Evolutionary conservation across 2,797 vertebrate species (phyloP).

Genomic region (Gobionotothen gibberifrons): DNA sequence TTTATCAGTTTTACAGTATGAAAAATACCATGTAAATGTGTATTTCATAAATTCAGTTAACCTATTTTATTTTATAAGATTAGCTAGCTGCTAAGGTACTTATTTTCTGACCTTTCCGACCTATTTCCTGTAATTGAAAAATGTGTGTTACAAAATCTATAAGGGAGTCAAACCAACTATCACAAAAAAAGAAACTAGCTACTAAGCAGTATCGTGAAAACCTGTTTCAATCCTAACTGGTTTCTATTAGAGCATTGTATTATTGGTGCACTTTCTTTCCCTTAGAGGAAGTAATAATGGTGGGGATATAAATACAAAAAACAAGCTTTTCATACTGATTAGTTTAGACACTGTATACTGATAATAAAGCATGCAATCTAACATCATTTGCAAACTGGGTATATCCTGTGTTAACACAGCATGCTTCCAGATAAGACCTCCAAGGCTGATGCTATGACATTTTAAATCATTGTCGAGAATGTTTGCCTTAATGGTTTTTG

Average conservation of each 20-base stretch:
- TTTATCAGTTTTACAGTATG: too few species aligned
- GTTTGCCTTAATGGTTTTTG: conserved; percentile 1
- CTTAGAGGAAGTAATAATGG: conserved; percentile 26
- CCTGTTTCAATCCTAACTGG: conserved; percentile 6
- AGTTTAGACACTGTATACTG: background rate
- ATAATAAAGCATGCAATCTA: background rate
- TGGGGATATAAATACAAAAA: conserved; percentile 5
- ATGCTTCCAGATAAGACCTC: background rate
- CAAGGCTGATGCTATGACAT: conserved; percentile 5
- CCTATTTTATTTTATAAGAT: too few species aligned
- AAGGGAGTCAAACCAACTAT: too few species aligned
- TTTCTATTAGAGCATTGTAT: conserved; percentile 19
- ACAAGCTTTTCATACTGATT: conserved; percentile 18
- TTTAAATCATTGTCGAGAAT: background rate
- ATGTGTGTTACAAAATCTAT: too few species aligned
- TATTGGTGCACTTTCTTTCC: background rate
- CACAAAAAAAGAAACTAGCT: too few species aligned
- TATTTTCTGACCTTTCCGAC: too few species aligned
- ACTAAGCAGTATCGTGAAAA: background rate
- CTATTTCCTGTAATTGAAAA: too few species aligned
- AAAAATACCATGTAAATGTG: too few species aligned
- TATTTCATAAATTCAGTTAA: too few species aligned
- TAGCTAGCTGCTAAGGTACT: too few species aligned
- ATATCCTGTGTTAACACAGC: conserved; percentile 24
- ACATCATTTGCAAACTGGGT: background rate